Conservation (phyloP, 92 coral and sea anemone species). For the Epizoanthus illoricatus region DNA sequence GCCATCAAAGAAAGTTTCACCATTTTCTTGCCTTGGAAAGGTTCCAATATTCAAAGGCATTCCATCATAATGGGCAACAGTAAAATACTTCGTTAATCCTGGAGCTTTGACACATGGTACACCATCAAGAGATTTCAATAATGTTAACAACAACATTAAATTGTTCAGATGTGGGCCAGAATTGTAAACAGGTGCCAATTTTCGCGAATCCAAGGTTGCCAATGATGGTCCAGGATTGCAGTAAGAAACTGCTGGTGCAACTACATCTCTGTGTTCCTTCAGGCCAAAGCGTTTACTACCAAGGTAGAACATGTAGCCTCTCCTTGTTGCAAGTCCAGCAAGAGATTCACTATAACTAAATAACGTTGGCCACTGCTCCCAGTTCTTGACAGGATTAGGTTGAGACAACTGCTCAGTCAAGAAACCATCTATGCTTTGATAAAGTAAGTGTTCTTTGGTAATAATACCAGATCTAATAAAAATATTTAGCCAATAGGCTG, state of each 20-base stretch:
- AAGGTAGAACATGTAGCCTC: conserved; percentile 63
- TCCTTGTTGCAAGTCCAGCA: conserved; percentile 53
- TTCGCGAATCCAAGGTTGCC: conserved; percentile 38
- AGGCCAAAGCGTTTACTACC: conserved; percentile 66
- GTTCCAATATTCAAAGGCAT: conserved; percentile 69
- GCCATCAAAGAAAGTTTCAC: conserved; percentile 60
- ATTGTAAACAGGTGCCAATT: conserved; percentile 12
- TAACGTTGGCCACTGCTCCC: conserved; percentile 78
- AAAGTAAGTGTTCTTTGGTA: conserved; percentile 56
- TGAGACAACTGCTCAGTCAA: conserved; percentile 60
- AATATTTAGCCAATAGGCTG: conserved; percentile 61
- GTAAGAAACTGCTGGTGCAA: conserved; percentile 49
- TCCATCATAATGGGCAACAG: conserved; percentile 59
- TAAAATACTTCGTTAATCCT: conserved; percentile 36
- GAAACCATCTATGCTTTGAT: conserved; percentile 74
- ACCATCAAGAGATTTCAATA: conserved; percentile 52
- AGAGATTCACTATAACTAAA: conserved; percentile 64
- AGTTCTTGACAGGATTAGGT: conserved; percentile 67
- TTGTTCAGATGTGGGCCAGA: conserved; percentile 59
- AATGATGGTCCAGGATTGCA: conserved; percentile 66
- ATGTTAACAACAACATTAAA: conserved; percentile 48
- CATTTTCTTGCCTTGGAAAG: conserved; percentile 57
- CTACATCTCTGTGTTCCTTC: conserved; percentile 37
- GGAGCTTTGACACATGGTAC: conserved; percentile 41
- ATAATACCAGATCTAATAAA: conserved; percentile 61